phyloP scores from a whole-genome alignment of 2,797 vertebrate genomes.

The Channa striata region DNA sequence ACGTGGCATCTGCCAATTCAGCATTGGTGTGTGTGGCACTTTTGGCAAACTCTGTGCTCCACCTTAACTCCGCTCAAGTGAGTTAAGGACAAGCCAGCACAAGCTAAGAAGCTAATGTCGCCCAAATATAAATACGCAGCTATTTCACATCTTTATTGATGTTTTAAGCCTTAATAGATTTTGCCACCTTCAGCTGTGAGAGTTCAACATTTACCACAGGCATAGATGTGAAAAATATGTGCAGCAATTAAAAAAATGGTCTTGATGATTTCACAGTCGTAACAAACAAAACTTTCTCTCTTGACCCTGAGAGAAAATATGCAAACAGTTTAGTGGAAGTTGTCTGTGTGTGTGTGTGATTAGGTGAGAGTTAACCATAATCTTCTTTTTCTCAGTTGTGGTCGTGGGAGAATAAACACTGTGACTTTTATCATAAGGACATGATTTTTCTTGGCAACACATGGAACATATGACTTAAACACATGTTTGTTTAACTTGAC shows the following conservation, averaged over 20 bases:
- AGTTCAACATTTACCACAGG: not conserved
- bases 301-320: slow-evolving; percentile 1
- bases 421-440: slow-evolving; percentile 10
- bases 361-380: slow-evolving; percentile 8
- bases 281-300: not conserved
- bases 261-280: slow-evolving; percentile 10
- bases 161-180: slow-evolving; percentile 3
- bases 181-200: not conserved
- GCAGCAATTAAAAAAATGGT: not conserved
- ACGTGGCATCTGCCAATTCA: slow-evolving; percentile 75
- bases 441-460: slow-evolving; percentile 46
- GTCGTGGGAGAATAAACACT: slow-evolving; percentile 50
- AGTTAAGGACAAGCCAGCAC: too few species aligned
- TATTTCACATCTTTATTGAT: slow-evolving; percentile 5
- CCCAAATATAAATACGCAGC: slow-evolving; percentile 2
- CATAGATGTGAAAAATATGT: slow-evolving; percentile 1
- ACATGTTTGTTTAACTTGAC: slow-evolving; percentile 52
- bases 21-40: slow-evolving; percentile 49
- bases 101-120: slow-evolving; percentile 17
- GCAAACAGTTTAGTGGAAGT: not conserved
- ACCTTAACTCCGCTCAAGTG: slow-evolving; percentile 59
- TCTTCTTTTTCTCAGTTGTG: slow-evolving; percentile 25
- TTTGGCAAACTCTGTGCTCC: slow-evolving; percentile 49
- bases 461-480: slow-evolving; percentile 43
- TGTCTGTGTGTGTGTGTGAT: not conserved